These are phyloP conservation scores for Proterorhinus semilunaris DNA, from an alignment of 2,113 vertebrate species.

Conservation along the genomic window DNA sequence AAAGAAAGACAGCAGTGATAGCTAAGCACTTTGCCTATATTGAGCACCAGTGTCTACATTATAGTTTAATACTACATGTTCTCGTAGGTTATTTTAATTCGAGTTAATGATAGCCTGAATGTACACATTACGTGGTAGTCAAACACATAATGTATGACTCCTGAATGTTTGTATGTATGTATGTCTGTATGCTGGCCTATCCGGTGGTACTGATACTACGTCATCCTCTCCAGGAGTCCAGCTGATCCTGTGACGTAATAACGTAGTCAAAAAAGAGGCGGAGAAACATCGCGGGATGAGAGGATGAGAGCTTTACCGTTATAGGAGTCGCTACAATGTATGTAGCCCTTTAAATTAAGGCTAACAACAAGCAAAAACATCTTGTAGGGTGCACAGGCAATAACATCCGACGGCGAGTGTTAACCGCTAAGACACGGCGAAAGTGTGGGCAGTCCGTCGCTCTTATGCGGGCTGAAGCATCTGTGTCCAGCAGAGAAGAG, in stretches of 20 bases:
- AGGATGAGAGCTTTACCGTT: not conserved
- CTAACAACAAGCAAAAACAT: constrained; percentile 1
- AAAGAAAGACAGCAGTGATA: not conserved
- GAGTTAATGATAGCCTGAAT: too few species aligned
- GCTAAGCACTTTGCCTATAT: too few species aligned
- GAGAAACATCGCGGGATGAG: constrained; percentile 11
- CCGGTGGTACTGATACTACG: not conserved
- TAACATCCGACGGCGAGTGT: not conserved
- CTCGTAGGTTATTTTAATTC: too few species aligned
- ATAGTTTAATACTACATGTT: too few species aligned
- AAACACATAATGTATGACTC: too few species aligned
- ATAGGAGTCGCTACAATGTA: not conserved
- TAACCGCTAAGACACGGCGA: not conserved
- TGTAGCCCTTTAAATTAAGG: constrained; percentile 14
- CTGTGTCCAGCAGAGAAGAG: constrained; percentile 36
- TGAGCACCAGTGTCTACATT: too few species aligned
- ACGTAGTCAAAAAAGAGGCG: constrained; percentile 46
- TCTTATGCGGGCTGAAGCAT: constrained; percentile 31
- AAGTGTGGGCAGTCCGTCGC: not conserved
- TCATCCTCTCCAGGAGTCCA: constrained; percentile 9
- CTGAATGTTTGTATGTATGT: too few species aligned
- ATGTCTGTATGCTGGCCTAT: too few species aligned
- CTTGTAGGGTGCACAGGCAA: not conserved
- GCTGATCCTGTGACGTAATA: constrained; percentile 49
- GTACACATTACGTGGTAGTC: too few species aligned